A percentile compares a stretch with the other conserved stretches of the same genome.
phyloP scores from a whole-genome alignment of 92 coral and sea anemone genomes.

The Porites lobata region DNA sequence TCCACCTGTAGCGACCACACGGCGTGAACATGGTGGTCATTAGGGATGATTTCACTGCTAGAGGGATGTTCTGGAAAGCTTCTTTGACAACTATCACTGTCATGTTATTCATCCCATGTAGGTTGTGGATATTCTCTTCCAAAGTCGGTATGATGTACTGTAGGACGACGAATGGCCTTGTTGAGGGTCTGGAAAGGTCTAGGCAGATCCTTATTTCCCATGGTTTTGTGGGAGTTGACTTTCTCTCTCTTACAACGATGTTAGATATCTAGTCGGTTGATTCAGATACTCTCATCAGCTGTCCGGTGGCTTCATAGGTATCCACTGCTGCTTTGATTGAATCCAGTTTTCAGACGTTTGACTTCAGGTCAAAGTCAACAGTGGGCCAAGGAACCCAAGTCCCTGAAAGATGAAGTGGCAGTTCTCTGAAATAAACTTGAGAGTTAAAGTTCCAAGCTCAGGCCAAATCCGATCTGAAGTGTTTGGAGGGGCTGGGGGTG shows the following conservation, averaged over 20 bases:
- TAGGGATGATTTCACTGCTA: constrained; percentile 32
- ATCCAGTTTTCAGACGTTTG: constrained; percentile 51
- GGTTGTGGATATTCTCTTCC: constrained; percentile 51
- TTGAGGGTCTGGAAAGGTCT: constrained; percentile 53
- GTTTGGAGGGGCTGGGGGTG: constrained; percentile 43
- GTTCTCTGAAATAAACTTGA: constrained; percentile 54
- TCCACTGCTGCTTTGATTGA: constrained; percentile 49
- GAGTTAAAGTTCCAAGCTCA: constrained; percentile 35
- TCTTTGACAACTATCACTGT: constrained; percentile 35
- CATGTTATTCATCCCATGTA: constrained; percentile 33
- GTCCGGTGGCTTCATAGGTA: constrained; percentile 24
- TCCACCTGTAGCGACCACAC: constrained; percentile 56
- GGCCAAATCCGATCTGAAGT: constrained; percentile 37
- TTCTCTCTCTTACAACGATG: constrained; percentile 45
- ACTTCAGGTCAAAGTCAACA: constrained; percentile 19
- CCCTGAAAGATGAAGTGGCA: constrained; percentile 30
- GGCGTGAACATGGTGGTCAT: constrained; percentile 62
- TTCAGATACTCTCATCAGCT: constrained; percentile 26
- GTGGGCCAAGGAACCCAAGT: constrained; percentile 41
- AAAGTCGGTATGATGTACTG: constrained; percentile 48
- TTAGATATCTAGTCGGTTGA: constrained; percentile 62
- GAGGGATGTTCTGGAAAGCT: constrained; percentile 38
- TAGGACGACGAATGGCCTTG: constrained; percentile 50
- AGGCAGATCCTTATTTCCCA: constrained; percentile 19
- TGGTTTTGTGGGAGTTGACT: constrained; percentile 33